Base-by-base conservation (phyloP, 2,888 invertebrate genomes). In the Meteorus cinctellus region DNA sequence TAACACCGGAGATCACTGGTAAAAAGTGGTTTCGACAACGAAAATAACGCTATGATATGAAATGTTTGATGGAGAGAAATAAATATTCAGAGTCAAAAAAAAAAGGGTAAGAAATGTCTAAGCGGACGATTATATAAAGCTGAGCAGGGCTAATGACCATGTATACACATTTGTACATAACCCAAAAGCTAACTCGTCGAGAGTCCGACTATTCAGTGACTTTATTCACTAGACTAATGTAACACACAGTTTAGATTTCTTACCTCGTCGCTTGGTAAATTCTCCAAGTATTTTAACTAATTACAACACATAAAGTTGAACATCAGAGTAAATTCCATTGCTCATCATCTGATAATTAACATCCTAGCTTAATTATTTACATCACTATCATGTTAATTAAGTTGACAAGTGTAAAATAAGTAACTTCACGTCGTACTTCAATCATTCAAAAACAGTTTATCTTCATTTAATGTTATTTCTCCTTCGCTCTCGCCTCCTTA, bases 1-100 rank as follows among this genome's bases (percentile, higher is more conserved):
- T 62, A 51, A 55, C 55, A 24, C 34, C 55, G 36, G 34, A 66
- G 73, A 73, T 73, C 27, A 59, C 36, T 60, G 55, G 45, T 41
- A 59, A 59, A 36, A 62, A 66, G 59, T 67, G 59, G 59, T 73
- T 73, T 41, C 55, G 55, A 55, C 55, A 66, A 41, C 59, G 67
- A 55, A 67, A 59, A 73, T 73, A 36, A 59, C 34, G 73, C 29
- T 14, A 59, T n/a, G 67, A 73, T 73, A 59, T 51, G 65, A 60
- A 59, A 36, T 65, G 19, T n/a, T 24, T 41, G 19, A 65, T 65
- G 65, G 36, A 65, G 4, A 65, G 34, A 65, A 65, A 55, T 55
- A 55, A n/a, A 55, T 55, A 19, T 55, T 19, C n/a, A 19, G 8
- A 8, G 4, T 4, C 4, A 48, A n/a, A 48, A 16, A 16, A 48